A percentile compares a stretch with the other conserved stretches of the same genome.
phyloP scores from a whole-genome alignment of 35 echinoderm and acorn worm genomes.

The Nesometra sesokonis region DNA sequence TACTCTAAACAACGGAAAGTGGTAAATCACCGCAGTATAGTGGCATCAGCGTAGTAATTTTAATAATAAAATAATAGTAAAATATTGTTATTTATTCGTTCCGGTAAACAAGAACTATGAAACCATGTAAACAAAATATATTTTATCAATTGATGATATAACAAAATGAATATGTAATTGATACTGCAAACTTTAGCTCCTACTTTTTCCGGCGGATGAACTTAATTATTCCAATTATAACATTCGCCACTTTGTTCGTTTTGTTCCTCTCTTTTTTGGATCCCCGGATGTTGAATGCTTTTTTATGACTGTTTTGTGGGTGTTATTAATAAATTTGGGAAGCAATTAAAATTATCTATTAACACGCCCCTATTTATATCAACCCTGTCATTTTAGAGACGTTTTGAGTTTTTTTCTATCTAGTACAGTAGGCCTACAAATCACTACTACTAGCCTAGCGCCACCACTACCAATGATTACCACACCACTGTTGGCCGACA shows the following conservation, averaged over 20 bases:
- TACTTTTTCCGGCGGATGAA: neutral
- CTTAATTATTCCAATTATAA: slow-evolving; percentile 1
- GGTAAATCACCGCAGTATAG: neutral
- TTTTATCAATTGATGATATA: neutral
- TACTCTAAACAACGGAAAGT: neutral
- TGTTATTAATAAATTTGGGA: neutral
- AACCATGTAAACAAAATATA: neutral
- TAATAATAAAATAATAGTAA: neutral
- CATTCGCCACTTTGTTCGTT: neutral
- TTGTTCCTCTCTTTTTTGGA: neutral
- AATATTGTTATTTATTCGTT: neutral
- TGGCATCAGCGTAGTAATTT: neutral
- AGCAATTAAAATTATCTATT: neutral
- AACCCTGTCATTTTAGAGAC: neutral
- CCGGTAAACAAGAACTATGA: neutral
- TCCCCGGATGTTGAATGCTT: neutral
- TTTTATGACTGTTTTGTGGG: neutral
- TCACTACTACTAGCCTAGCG: too few relatives aligned
- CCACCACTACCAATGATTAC: too few relatives aligned
- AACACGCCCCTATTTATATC: neutral
- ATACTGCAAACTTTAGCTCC: neutral
- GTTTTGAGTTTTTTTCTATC: neutral
- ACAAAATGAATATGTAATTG: neutral
- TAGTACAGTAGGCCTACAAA: too few relatives aligned
- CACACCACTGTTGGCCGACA: too few relatives aligned